Percentiles rank a stretch among this genome's conserved stretches.
Conservation (phyloP, 2,888 invertebrate species). For the Ceraclea dissimilis region DNA sequence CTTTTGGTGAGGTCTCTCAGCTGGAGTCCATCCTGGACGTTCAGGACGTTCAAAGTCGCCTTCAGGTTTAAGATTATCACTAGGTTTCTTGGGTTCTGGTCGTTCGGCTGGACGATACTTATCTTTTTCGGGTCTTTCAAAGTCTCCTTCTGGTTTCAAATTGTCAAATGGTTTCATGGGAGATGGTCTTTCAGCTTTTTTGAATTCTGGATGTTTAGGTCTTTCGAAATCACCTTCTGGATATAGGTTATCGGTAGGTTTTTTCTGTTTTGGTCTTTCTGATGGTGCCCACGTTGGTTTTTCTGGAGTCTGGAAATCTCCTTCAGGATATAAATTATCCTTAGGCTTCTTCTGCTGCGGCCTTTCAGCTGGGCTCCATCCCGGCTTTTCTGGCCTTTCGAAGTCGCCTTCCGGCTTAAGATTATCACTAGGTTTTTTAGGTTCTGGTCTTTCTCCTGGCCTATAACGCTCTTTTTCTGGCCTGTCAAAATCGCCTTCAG, state of each 20-base stretch:
- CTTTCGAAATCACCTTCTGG: constrained; percentile 33
- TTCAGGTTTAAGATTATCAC: constrained; percentile 48
- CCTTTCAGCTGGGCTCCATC: constrained; percentile 36
- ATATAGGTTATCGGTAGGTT: constrained; percentile 32
- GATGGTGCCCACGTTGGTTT: constrained; percentile 29
- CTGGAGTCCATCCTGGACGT: constrained; percentile 32
- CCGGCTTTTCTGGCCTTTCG: constrained; percentile 32
- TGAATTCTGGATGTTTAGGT: constrained; percentile 30
- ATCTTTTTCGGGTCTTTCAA: constrained; percentile 33
- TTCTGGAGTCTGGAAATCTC: constrained; percentile 33
- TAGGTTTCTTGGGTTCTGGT: constrained; percentile 33
- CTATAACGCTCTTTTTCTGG: constrained; percentile 30
- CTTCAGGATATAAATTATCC: constrained; percentile 32
- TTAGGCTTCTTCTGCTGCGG: constrained; percentile 33
- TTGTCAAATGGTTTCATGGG: constrained; percentile 49
- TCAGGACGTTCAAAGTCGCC: constrained; percentile 37
- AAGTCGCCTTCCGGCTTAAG: constrained; percentile 34
- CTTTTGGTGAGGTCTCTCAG: constrained; percentile 35
- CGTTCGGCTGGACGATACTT: constrained; percentile 35
- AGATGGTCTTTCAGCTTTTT: constrained; percentile 33
- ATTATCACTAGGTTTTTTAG: constrained; percentile 40
- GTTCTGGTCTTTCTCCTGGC: constrained; percentile 37
- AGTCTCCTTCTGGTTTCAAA: constrained; percentile 49
- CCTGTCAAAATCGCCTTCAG: constrained; percentile 41
- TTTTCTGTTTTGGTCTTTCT: constrained; percentile 29